Evolutionary conservation across 1,140 invertebrate genomes (phyloP), one percentile per base, ranked within the genome.

Genomic region (Nasonia longicornis): DNA sequence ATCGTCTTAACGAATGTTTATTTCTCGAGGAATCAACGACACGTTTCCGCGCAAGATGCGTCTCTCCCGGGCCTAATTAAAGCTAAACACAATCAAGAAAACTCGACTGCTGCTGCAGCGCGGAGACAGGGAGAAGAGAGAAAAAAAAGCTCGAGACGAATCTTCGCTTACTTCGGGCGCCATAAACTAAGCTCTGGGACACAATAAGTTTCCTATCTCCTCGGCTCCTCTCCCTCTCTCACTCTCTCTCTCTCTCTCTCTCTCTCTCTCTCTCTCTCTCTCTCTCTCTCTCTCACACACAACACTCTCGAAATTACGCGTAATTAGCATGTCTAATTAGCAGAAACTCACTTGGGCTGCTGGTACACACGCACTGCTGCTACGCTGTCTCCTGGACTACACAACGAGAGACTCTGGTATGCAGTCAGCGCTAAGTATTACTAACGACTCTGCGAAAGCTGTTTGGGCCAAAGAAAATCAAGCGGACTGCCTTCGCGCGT

Each of bases 291-390:
- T 26, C 26, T 45, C 7, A 22, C 22, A 22, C 22, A 22, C 22
- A 22, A 22, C 22, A 12, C 6, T 58, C 45, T 71, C 38, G 58
- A 71, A 78, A 78, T 78, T 70, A 31, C 26, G 52, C 52, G 48
- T 64, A 72, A 79, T 79, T 79, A 79, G 77, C 77, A 79, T 79
- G 45, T 72, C 48, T 79, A 79, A 79, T 79, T 79, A 79, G 35
- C 69, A 35, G 67, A 58, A 52, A 52, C 63, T 78, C 77, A 35
- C 67, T 76, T 2, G 71, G 31, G n/a, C 26, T 67, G 4, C 26
- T 6, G 16, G 0, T 16, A 63, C 58, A 63, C 58, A 63, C 58
- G 58, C 14, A 22, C n/a, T 63, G 38, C 38, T 63, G 58, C 58
- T n/a, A 6, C 58, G 14, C n/a, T 42, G 38, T 42, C 38, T 42